phyloP scores from a whole-genome alignment of 2,113 vertebrate genomes.

The Ctenomys sociabilis region DNA sequence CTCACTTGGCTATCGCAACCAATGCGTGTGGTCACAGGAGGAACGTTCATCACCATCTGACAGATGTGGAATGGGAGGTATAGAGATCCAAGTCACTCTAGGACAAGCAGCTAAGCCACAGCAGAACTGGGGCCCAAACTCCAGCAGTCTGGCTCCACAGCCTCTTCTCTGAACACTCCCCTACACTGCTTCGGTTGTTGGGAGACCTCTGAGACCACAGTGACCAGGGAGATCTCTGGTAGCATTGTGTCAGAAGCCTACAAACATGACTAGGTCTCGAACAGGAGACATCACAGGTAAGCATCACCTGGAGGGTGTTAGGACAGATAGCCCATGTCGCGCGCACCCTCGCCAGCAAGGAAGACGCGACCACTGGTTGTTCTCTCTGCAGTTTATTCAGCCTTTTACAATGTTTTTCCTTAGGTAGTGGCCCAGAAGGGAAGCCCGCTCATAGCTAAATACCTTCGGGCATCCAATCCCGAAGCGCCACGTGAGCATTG shows the following conservation, averaged over 20 bases:
- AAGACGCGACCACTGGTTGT: too few relatives aligned
- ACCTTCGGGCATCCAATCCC: too few relatives aligned
- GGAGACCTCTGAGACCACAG: not conserved
- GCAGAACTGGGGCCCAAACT: not conserved
- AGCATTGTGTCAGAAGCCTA: not conserved
- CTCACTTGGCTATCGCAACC: not conserved
- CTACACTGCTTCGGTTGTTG: not conserved
- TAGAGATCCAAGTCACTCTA: not conserved
- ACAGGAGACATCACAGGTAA: too few relatives aligned
- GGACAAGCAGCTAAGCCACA: not conserved
- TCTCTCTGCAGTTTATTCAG: too few relatives aligned
- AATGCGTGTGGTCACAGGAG: not conserved
- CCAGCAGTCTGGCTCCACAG: not conserved
- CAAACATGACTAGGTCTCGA: not conserved
- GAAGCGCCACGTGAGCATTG: too few relatives aligned
- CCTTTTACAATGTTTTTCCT: too few relatives aligned
- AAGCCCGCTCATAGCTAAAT: too few relatives aligned
- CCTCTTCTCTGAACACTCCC: not conserved
- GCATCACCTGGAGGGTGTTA: not conserved
- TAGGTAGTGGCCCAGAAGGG: too few relatives aligned
- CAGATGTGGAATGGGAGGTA: not conserved
- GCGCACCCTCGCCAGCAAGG: too few relatives aligned
- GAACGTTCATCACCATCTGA: not conserved
- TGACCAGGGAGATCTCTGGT: not conserved
- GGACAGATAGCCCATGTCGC: too few relatives aligned